Evolutionary conservation across 2,113 vertebrate species (phyloP).

Genomic region (Porphyrio hochstetteri): DNA sequence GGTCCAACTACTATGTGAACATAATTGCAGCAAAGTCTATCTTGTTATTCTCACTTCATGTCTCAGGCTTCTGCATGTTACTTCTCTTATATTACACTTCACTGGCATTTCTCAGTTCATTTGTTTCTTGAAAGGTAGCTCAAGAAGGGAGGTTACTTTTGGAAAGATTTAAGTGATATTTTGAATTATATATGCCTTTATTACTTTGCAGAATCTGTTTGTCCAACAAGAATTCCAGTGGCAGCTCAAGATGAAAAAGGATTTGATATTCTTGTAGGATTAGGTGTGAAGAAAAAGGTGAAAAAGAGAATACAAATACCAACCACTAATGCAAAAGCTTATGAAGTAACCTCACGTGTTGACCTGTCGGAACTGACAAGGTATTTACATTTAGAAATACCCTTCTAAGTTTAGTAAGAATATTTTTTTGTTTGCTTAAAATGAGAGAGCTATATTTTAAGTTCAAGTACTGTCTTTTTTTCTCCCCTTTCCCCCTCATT

Average conservation of each 20-base stretch:
- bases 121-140: not conserved
- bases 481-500: not conserved
- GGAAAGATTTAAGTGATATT: not conserved
- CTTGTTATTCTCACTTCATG: not conserved
- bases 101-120: not conserved
- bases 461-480: not conserved
- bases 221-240: slow-evolving; percentile 88
- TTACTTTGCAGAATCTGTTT: slow-evolving; percentile 89
- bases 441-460: not conserved
- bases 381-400: slow-evolving; percentile 69
- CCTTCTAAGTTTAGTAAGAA: not conserved
- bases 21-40: not conserved
- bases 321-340: slow-evolving; percentile 86
- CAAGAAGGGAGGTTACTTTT: not conserved
- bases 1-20: not conserved
- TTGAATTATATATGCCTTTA: not conserved
- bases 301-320: slow-evolving; percentile 88
- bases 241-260: slow-evolving; percentile 94
- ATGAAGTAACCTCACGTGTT: slow-evolving; percentile 85
- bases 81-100: not conserved
- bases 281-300: slow-evolving; percentile 91
- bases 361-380: slow-evolving; percentile 91
- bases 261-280: slow-evolving; percentile 91
- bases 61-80: not conserved
- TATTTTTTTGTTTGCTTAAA: not conserved